Evolutionary conservation across 64 coral and sea anemone genomes (phyloP).

Genomic region (Porites australiensis): DNA sequence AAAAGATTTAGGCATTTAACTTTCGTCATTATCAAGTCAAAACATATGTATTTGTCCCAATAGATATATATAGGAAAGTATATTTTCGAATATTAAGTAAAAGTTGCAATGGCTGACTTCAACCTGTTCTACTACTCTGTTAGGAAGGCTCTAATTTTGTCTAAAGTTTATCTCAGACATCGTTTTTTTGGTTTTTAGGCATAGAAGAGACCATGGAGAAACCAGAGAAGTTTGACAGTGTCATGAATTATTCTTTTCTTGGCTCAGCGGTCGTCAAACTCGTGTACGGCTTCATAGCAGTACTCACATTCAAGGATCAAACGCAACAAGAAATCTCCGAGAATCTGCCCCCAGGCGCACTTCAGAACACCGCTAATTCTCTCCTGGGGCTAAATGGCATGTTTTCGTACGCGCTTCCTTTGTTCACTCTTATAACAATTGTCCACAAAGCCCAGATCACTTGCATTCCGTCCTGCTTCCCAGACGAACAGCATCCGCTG

Average conservation of each 20-base stretch:
- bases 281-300: conserved; percentile 71
- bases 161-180: too few species aligned
- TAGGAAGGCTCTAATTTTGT: too few species aligned
- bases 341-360: conserved; percentile 76
- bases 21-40: too few species aligned
- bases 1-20: too few species aligned
- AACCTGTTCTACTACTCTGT: too few species aligned
- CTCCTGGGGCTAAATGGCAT: conserved; percentile 82
- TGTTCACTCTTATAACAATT: conserved; percentile 79
- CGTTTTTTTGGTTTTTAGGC: not conserved
- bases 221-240: conserved; percentile 68
- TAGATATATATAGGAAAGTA: too few species aligned
- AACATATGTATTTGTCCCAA: too few species aligned
- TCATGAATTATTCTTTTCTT: conserved; percentile 84
- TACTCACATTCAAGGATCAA: conserved; percentile 69
- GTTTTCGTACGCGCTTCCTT: conserved; percentile 78
- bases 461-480: conserved; percentile 82
- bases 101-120: too few species aligned
- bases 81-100: too few species aligned
- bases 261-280: conserved; percentile 71
- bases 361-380: conserved; percentile 75
- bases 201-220: conserved; percentile 93
- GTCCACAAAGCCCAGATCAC: conserved; percentile 66
- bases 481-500: conserved; percentile 74
- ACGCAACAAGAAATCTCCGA: conserved; percentile 89